Conservation (phyloP, 37 sponge, comb jelly and placozoan species). For the Bolinopsis microptera region DNA sequence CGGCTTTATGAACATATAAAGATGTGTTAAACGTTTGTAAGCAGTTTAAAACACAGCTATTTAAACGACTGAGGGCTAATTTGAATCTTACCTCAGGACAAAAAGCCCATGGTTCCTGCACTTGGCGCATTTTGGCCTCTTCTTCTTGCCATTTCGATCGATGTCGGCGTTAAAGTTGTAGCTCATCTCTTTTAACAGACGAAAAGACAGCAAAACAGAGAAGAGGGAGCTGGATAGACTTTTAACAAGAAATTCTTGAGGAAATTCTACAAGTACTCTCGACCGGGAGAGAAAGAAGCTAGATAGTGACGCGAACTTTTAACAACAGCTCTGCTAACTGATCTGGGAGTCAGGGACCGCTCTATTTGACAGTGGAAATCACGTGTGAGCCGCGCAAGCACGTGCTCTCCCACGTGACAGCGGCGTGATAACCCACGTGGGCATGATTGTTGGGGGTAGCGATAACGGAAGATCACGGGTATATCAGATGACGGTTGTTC, state of each 20-base stretch:
- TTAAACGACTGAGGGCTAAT: conserved; percentile 16
- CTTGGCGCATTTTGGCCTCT: conserved; percentile 65
- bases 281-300: conserved; percentile 33
- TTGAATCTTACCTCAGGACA: conserved; percentile 30
- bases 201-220: not conserved
- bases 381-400: not conserved
- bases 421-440: not conserved
- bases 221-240: not conserved
- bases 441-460: not conserved
- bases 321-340: conserved; percentile 18
- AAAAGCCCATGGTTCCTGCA: conserved; percentile 58
- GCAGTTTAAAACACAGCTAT: conserved; percentile 37
- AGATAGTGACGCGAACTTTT: conserved; percentile 17
- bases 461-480: not conserved
- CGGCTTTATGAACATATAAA: not conserved
- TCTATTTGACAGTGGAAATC: not conserved
- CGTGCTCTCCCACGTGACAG: not conserved
- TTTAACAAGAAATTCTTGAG: conserved; percentile 9
- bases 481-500: not conserved
- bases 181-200: conserved; percentile 17
- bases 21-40: conserved; percentile 35
- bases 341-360: not conserved
- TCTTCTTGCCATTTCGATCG: conserved; percentile 65
- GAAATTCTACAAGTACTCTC: not conserved
- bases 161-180: conserved; percentile 58